Conservation (phyloP, 1,140 invertebrate species). For the Drosophila fuyamai region DNA sequence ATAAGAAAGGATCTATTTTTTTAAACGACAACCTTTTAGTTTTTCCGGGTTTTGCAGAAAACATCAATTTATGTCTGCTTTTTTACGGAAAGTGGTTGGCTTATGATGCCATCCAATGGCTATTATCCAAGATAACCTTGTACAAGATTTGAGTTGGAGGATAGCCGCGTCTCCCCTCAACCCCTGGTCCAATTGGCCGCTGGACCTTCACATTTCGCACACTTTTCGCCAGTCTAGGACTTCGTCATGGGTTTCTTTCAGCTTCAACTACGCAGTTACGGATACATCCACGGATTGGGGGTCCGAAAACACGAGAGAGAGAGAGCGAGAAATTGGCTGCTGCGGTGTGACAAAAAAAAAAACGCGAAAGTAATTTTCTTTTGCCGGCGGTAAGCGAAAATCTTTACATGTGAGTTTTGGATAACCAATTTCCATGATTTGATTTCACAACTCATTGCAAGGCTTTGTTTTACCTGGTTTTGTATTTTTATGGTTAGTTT, state of each 20-base stretch:
- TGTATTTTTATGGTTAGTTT: slow-evolving; percentile 11
- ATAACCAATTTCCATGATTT: neutral
- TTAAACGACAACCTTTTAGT: neutral
- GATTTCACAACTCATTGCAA: slow-evolving; percentile 10
- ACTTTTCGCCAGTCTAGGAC: slow-evolving; percentile 26
- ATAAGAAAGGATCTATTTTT: neutral
- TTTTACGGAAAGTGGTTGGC: neutral
- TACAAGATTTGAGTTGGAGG: neutral
- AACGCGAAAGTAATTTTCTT: slow-evolving; percentile 24
- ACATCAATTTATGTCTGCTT: neutral
- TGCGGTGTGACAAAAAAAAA: slow-evolving; percentile 35
- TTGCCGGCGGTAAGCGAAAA: slow-evolving; percentile 36
- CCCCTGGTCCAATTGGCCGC: neutral
- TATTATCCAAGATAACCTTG: slow-evolving; percentile 12
- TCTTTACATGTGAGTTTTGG: slow-evolving; percentile 8
- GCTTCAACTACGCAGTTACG: slow-evolving; percentile 57
- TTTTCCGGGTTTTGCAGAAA: neutral
- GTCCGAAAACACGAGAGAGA: slow-evolving; percentile 39
- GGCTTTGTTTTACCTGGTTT: slow-evolving; percentile 25
- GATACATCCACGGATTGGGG: slow-evolving; percentile 77
- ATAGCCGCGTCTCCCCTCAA: neutral
- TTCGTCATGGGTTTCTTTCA: slow-evolving; percentile 8
- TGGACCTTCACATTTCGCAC: slow-evolving; percentile 28
- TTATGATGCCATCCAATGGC: slow-evolving; percentile 4
- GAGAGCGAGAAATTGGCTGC: slow-evolving; percentile 37